These are phyloP conservation scores for Eulemur coronatus DNA, from an alignment of 2,797 vertebrate species.

Conservation along the genomic window DNA sequence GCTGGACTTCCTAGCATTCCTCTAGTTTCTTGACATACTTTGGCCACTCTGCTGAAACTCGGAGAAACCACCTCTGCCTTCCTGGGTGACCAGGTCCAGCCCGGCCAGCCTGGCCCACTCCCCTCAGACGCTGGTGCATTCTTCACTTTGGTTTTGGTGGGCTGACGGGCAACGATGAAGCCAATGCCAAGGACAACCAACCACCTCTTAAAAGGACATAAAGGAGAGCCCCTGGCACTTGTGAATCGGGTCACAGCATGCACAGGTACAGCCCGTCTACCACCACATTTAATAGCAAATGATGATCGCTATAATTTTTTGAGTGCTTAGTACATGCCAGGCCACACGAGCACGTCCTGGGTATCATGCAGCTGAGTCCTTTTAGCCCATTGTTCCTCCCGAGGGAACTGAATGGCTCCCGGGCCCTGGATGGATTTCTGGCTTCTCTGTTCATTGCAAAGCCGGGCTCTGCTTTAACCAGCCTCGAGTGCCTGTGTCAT, in stretches of 20 bases:
- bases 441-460: background rate
- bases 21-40: background rate
- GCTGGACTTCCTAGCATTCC: background rate
- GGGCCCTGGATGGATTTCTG: background rate
- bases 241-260: background rate
- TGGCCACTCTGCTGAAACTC: background rate
- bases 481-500: background rate
- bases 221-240: background rate
- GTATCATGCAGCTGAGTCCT: background rate
- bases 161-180: background rate
- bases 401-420: background rate
- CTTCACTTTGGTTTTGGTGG: background rate
- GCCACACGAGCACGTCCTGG: rapidly evolving
- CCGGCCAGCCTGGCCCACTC: background rate
- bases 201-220: background rate
- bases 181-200: background rate
- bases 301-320: background rate
- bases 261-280: background rate
- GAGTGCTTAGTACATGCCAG: background rate
- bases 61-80: background rate
- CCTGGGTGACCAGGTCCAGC: background rate
- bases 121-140: too few species aligned
- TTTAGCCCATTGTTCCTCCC: background rate
- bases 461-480: background rate
- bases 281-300: background rate